Base-by-base conservation (phyloP, 2,113 vertebrate species). In the Petrocephalus microphthalmus region DNA sequence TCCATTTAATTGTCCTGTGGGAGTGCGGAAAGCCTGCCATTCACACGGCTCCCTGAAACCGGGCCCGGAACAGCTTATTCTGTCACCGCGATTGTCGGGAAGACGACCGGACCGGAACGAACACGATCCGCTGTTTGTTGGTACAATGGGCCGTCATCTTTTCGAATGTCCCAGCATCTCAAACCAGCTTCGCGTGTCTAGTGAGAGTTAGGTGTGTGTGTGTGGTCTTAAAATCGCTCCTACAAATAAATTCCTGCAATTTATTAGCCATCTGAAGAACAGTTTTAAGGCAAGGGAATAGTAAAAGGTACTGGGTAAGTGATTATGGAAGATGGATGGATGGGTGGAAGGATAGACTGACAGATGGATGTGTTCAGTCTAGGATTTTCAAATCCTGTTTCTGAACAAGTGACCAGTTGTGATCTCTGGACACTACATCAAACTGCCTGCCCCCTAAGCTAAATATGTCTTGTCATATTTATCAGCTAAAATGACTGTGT, bases 1-100 rank as follows among this genome's bases (percentile, higher is more conserved):
- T 51, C 54, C 88, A 51, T 89, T 84, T 87, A 87, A 89, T 84
- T 87, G 85, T 84, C 85, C 88, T 84, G 64, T 15, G 7, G 29
- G 57, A 89, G 81, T 57, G 78, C 67, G 81, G 64, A 88, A 84
- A 86, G 42, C 15, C 71, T 88, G 86, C 57, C 86, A 53, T 85
- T 83, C 89, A 84, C 52, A 45, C 20, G 20, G 22, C 20, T 51
- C 57, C 17, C 83, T 67, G 25, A 87, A 56, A 87, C 29, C 67
- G 20, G 15, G 15, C 51, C 87, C 37, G 19, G 87, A 33, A 33
- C 33, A 56, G 87, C 67, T 74, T 52, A 56, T 82, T 81, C 33
- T 37, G 67, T 47, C 87, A 25, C 25, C 45, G 10, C 22, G 45
- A 87, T 67, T 49, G 56, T 71, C 13, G 29, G 5, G 11, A 54